These are phyloP conservation scores for Orussus abietinus DNA, from an alignment of 1,140 invertebrate genomes.

Conservation along the genomic window DNA sequence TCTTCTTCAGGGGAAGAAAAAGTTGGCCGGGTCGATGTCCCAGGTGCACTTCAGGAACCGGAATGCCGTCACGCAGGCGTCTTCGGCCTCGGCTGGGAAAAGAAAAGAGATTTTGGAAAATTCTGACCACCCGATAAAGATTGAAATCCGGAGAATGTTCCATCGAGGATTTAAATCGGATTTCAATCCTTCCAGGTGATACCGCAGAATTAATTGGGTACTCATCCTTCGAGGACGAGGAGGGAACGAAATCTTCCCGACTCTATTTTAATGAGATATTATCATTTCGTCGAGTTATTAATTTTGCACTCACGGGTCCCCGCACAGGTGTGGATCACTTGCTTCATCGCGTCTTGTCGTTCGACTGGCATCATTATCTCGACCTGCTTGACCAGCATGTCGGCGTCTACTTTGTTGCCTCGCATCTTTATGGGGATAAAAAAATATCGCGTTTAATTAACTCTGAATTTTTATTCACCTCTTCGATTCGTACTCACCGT, in stretches of 20 bases:
- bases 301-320: too few species aligned
- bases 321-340: not conserved
- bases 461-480: not conserved
- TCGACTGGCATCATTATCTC: slow-evolving; percentile 9
- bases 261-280: too few species aligned
- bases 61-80: slow-evolving; percentile 6
- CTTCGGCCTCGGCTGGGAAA: not conserved
- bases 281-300: too few species aligned
- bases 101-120: not conserved
- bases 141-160: too few species aligned
- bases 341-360: not conserved
- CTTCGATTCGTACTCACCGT: slow-evolving; percentile 16
- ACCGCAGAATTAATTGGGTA: too few species aligned
- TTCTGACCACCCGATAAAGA: too few species aligned
- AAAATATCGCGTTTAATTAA: not conserved
- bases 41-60: slow-evolving; percentile 11
- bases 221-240: too few species aligned
- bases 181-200: too few species aligned
- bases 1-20: not conserved
- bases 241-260: too few species aligned
- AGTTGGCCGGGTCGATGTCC: not conserved
- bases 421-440: not conserved
- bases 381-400: slow-evolving; percentile 6
- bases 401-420: not conserved
- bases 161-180: too few species aligned